phyloP scores from a whole-genome alignment of 2,888 invertebrate genomes.

The Mermis nigrescens region DNA sequence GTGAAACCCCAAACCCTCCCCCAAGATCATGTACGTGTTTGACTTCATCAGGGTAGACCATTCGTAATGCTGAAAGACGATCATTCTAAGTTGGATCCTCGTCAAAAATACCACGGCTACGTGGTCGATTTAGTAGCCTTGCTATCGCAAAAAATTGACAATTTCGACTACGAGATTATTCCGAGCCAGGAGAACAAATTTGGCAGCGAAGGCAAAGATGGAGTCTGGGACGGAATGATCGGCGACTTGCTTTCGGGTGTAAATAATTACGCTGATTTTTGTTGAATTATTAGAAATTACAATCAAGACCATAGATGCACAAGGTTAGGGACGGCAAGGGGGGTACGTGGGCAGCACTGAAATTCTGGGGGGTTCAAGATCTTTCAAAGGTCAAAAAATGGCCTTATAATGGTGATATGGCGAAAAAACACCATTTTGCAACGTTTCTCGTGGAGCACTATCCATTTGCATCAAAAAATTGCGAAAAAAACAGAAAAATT shows the following conservation, averaged over 20 bases:
- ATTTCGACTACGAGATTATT: conserved; percentile 33
- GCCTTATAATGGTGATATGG: no score
- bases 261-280: background rate
- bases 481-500: no score
- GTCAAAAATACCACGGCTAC: conserved; percentile 33
- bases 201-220: conserved; percentile 30
- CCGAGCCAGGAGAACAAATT: conserved; percentile 32
- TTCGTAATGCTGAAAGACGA: background rate
- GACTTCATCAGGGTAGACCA: background rate
- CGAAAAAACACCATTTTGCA: no score
- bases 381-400: no score
- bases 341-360: no score
- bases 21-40: no score
- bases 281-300: background rate
- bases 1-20: no score
- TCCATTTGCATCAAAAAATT: no score
- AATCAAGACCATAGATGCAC: background rate
- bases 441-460: no score
- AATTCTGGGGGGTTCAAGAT: no score
- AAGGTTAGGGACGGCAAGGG: no score
- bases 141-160: conserved; percentile 30
- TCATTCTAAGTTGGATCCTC: background rate
- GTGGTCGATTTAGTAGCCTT: conserved; percentile 35
- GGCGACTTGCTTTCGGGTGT: conserved; percentile 27
- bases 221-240: conserved; percentile 32